Conservation (phyloP, 2,113 vertebrate species). For the Maccullochella peelii region DNA sequence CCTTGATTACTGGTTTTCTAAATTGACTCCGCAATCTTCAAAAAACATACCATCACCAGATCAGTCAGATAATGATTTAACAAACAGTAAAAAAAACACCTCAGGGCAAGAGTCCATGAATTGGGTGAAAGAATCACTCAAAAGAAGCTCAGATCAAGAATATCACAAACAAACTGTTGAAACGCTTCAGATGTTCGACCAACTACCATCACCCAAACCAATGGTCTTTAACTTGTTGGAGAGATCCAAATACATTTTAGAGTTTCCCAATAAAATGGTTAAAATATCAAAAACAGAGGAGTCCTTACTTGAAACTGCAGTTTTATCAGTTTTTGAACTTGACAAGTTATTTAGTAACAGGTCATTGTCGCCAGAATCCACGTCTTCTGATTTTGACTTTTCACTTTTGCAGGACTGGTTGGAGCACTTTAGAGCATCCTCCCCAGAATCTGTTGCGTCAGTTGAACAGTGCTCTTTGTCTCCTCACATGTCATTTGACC, state of each 20-base stretch:
- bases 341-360: conserved; percentile 17
- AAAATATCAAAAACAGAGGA: fast-evolving
- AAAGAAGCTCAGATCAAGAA: background rate
- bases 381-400: conserved; percentile 25
- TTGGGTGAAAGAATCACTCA: background rate
- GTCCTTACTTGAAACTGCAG: background rate
- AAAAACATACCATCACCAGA: background rate
- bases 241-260: conserved; percentile 38
- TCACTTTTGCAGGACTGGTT: conserved; percentile 23
- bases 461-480: background rate
- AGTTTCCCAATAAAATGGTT: conserved; percentile 12
- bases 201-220: background rate
- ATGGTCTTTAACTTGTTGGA: conserved; percentile 43
- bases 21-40: conserved; percentile 7
- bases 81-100: background rate
- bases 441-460: conserved; percentile 37
- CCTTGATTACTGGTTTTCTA: conserved; percentile 67
- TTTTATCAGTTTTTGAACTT: conserved; percentile 15
- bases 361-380: conserved; percentile 14
- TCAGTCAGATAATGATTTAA: background rate
- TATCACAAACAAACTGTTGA: background rate
- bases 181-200: fast-evolving
- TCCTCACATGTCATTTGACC: background rate
- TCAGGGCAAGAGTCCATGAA: fast-evolving
- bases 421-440: conserved; percentile 33